Evolutionary conservation across 2,888 invertebrate genomes (phyloP).

Genomic region (Tethea ocularis): DNA sequence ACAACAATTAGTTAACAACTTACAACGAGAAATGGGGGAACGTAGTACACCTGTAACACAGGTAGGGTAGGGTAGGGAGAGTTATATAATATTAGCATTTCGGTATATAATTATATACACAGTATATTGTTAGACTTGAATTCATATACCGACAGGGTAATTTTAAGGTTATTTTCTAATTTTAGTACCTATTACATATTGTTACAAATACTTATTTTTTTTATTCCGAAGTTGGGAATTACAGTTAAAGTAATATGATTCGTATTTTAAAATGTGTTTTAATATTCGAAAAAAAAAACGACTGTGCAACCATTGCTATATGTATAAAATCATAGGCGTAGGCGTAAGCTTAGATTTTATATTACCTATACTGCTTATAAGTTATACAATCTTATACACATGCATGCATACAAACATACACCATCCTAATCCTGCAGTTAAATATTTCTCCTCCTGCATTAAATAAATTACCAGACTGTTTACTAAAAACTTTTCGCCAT

Average conservation of each 20-base stretch:
- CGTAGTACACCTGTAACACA: conserved; percentile 30
- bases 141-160: background rate
- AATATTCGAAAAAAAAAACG: too few species aligned
- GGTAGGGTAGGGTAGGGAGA: conserved; percentile 33
- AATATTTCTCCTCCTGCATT: background rate
- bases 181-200: too few species aligned
- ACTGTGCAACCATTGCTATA: too few species aligned
- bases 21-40: conserved; percentile 3
- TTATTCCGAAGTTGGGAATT: too few species aligned
- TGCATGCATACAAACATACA: background rate
- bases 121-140: background rate
- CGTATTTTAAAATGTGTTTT: too few species aligned
- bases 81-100: conserved; percentile 52
- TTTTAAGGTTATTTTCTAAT: background rate
- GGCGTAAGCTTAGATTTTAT: too few species aligned
- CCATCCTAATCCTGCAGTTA: conserved; percentile 1
- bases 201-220: too few species aligned
- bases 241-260: too few species aligned
- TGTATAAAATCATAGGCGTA: too few species aligned
- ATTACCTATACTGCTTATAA: too few species aligned
- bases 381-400: too few species aligned
- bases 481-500: background rate
- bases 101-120: conserved; percentile 32
- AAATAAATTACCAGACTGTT: background rate
- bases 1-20: conserved; percentile 12